A percentile compares a stretch with the other conserved stretches of the same genome.
These are phyloP conservation scores for Perca fluviatilis DNA, from an alignment of 2,113 vertebrate genomes.

Conservation along the genomic window DNA sequence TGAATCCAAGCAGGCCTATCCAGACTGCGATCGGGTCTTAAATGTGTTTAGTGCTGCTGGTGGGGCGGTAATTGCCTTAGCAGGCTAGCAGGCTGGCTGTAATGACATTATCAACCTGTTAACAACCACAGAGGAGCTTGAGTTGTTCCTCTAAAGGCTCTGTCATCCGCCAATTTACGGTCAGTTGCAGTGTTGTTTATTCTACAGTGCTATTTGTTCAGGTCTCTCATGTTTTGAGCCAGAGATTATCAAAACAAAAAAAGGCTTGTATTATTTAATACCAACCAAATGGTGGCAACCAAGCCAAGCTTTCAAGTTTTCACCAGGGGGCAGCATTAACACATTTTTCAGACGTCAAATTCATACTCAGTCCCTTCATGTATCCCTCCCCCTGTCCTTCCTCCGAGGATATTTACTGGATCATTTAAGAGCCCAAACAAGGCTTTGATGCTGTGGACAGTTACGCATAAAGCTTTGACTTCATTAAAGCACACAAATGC, in stretches of 20 bases:
- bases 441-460: not conserved
- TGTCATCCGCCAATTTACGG: constrained; percentile 40
- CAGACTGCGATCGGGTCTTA: constrained; percentile 62
- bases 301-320: no score
- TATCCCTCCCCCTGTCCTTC: not conserved
- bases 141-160: constrained; percentile 44
- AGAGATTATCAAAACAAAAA: not conserved
- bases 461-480: rapidly evolving
- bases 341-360: constrained; percentile 13
- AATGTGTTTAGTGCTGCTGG: constrained; percentile 77
- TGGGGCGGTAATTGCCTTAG: constrained; percentile 69
- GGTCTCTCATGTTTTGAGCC: not conserved
- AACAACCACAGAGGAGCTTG: constrained; percentile 64
- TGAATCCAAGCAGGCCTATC: constrained; percentile 58
- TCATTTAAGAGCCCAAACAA: not conserved
- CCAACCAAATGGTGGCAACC: no score
- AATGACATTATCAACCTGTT: constrained; percentile 75
- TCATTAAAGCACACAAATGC: not conserved
- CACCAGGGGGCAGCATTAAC: constrained; percentile 62
- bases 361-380: not conserved
- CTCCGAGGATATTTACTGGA: not conserved
- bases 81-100: constrained; percentile 61
- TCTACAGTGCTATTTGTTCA: constrained; percentile 26
- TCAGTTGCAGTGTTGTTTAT: constrained; percentile 18
- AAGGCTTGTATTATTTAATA: not conserved